Evolutionary conservation across 2,888 invertebrate genomes (phyloP), one percentile per base, ranked within the genome.

Genomic region (Hypomecis atomaria): DNA sequence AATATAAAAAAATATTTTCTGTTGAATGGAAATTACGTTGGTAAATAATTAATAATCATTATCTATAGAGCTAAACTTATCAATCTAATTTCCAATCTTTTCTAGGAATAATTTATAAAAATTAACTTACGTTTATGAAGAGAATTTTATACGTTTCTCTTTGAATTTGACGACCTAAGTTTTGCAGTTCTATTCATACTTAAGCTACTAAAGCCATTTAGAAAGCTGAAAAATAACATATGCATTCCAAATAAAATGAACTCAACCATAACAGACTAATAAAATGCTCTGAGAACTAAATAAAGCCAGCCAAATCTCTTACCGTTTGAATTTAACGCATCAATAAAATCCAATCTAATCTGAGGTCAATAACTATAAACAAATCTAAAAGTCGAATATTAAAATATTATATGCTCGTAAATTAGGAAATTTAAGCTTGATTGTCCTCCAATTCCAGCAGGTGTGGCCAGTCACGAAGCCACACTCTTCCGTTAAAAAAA

Each of bases 391-490:
- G 44, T 44, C 45, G 59, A 65, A 59, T 65, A 60, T 60, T 52
- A 65, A 60, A 60, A 57, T 59, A 50, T 48, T 53, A 56, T 61
- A 50, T 45, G 53, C 7, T 52, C 55, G 73, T 79, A 78, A 80
- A 79, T 82, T 77, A 76, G 74, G 72, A 77, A 78, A 75, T 76
- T 74, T 71, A 76, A 79, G 59, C 71, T 71, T 76, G 76, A 74
- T 65, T 72, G 69, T 77, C 76, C 77, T 76, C 74, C 74, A 82
- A 77, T 75, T 79, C 71, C 64, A 6, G 50, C 77, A 83, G 85
- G 84, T 83, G 84, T 83, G 82, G 78, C 77, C 70, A 74, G 78
- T 78, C 78, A 81, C 79, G 79, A 59, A 48, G 71, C 73, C 75
- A 71, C 73, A 72, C 67, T 70, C 71, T 75, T 74, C 74, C 71